Base-by-base conservation (phyloP, 2,888 invertebrate species). In the Hypolimnas misippus region DNA sequence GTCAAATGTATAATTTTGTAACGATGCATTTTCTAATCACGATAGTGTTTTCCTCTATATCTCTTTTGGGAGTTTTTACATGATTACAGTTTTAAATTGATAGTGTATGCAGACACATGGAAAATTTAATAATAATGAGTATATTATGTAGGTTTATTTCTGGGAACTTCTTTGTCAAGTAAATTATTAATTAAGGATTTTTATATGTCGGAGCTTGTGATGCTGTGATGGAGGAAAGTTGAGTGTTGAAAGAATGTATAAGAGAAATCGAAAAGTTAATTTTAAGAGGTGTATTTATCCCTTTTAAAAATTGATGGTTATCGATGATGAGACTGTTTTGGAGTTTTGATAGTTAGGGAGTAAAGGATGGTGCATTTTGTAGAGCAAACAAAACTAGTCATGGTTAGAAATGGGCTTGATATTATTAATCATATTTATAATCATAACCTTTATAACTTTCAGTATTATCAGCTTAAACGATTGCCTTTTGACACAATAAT, bases 361-460 rank as follows among this genome's bases (percentile, higher is more conserved):
- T 69, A 70, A 75, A 65, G 70, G 73, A 73, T 62, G 72, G 70
- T 75, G 76, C 76, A 74, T 76, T 78, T 76, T 77, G 73, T 62
- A 70, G 76, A 79, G 78, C 75, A 77, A 79, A 77, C 73, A 69
- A 81, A 75, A 76, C 87, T 87, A 87, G 87, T 87, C 87, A 86
- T 78, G 63, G 67, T 65, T 65, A 67, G 68, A 54, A 66, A 68
- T 68, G 62, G 72, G 73, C 74, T 76, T 66, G 54, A 57, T 66
- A 60, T 62, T 50, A 57, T 54, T 51, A 58, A 29, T 51, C 31
- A 38, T 56, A n/a, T 46, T 51, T 57, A 33, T 62, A 54, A 53
- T 46, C 31, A 55, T 55, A 16, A 46, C 40, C 54, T 55, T 57
- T 35, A 49, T 38, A 50, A 55, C 31, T 38, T 70, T 57, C 56